phyloP scores from a whole-genome alignment of 2,113 vertebrate species.

The Miniopterus natalensis region DNA sequence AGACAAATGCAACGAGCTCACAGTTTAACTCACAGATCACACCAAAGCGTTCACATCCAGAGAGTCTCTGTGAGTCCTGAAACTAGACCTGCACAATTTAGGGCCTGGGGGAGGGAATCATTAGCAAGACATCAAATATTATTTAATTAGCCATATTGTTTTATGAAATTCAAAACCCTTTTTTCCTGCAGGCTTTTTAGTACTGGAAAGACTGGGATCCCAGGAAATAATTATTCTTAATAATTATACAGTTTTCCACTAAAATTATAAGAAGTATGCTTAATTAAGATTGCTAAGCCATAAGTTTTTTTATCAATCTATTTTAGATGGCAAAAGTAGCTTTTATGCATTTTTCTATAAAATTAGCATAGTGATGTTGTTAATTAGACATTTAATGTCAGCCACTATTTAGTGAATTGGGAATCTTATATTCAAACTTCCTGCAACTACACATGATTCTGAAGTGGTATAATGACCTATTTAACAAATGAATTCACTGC shows the following conservation, averaged over 20 bases:
- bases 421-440: not conserved
- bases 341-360: not conserved
- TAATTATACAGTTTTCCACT: not conserved
- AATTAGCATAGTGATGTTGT: not conserved
- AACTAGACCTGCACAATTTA: not conserved
- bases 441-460: not conserved
- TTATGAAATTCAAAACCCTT: not conserved
- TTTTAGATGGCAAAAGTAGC: not conserved
- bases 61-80: not conserved
- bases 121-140: not conserved
- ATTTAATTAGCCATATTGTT: not conserved
- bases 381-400: not conserved
- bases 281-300: not conserved
- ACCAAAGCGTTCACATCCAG: not conserved
- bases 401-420: not conserved
- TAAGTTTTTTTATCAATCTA: not conserved
- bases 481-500: not conserved
- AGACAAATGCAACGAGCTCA: fast-evolving
- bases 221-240: not conserved
- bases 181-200: not conserved
- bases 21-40: not conserved
- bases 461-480: not conserved
- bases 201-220: fast-evolving
- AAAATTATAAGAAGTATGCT: not conserved
- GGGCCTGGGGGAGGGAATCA: fast-evolving